Evolutionary conservation across 1,140 invertebrate species (phyloP).

Genomic region (Grapholita molesta): DNA sequence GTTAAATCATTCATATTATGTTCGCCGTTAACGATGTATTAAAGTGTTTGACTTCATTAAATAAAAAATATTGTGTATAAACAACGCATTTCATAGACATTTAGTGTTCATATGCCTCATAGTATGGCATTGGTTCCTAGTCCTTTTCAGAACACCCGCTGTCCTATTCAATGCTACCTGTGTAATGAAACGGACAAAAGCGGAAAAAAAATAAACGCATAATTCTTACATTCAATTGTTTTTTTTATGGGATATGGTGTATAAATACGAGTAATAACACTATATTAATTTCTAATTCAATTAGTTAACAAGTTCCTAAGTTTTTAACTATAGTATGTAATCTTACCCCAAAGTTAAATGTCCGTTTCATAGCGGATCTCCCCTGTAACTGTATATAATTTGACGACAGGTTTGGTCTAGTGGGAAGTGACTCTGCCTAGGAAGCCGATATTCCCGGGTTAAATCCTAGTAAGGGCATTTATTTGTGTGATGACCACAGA

Average conservation of each 20-base stretch:
- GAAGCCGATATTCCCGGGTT: no score
- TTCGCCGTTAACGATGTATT: not conserved
- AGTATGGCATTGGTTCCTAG: conserved; percentile 3
- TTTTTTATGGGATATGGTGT: not conserved
- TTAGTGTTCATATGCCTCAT: not conserved
- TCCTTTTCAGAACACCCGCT: not conserved
- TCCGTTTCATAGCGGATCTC: conserved; percentile 9
- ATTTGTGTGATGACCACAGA: no score
- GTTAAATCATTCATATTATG: not conserved
- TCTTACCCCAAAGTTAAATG: not conserved
- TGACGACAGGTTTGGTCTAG: no score
- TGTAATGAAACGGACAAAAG: not conserved
- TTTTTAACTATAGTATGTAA: conserved; percentile 7
- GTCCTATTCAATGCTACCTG: not conserved
- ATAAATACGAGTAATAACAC: not conserved
- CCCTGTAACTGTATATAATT: no score
- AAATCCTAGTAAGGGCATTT: no score
- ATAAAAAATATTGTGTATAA: not conserved
- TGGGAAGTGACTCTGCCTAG: no score
- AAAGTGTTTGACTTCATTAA: not conserved
- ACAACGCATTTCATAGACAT: not conserved
- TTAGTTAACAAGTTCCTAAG: not conserved
- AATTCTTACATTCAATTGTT: not conserved
- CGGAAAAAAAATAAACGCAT: not conserved
- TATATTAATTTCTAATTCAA: not conserved